Conservation (phyloP, 2,113 vertebrate genomes). For the Xenopus tropicalis region UCB_Xtro_10.0 CM004448.2:50248001-50248500, state of each 20-base stretch:
- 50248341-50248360: conserved; percentile 89
- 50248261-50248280: conserved; percentile 97
- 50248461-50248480: conserved; percentile 20
- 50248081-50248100: background rate
- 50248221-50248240: conserved; percentile 97
- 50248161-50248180: background rate
- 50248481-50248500: conserved; percentile 11
- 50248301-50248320: conserved; percentile 92
- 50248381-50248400: conserved; percentile 46
- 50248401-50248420: conserved; percentile 14
- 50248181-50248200: background rate
- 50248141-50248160: background rate
- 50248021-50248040: conserved; percentile 11
- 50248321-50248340: conserved; percentile 86
- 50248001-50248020: conserved; percentile 10
- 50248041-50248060: conserved; percentile 12
- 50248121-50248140: background rate
- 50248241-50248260: conserved; percentile 94
- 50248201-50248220: conserved; percentile 61
- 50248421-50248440: background rate
- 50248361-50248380: conserved; percentile 50
- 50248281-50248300: conserved; percentile 95
- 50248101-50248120: background rate
- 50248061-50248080: conserved; percentile 1
- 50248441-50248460: conserved; percentile 12